phyloP scores from a whole-genome alignment of 2,797 vertebrate genomes.

The Ptychadena robeensis region DNA sequence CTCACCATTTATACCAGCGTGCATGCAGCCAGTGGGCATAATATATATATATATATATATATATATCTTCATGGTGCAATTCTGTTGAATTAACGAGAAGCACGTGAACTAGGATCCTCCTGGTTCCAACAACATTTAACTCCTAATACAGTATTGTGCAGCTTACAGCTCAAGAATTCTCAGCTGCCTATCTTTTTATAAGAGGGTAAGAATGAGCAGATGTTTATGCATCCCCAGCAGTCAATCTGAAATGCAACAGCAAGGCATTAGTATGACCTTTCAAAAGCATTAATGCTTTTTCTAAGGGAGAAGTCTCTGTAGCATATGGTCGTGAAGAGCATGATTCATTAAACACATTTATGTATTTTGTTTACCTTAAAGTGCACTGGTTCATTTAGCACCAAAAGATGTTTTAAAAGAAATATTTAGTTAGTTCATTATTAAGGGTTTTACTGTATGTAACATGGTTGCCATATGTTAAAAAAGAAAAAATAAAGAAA shows the following conservation, averaged over 20 bases:
- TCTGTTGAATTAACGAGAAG: not conserved
- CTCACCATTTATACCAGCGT: too few species aligned
- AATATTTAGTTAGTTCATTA: not conserved
- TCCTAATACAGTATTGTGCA: not conserved
- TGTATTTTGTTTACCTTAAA: conserved; percentile 31
- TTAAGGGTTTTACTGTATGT: not conserved
- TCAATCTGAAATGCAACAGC: conserved; percentile 33
- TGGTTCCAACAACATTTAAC: conserved; percentile 16
- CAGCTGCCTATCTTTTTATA: conserved; percentile 15
- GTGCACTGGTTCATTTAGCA: conserved; percentile 1
- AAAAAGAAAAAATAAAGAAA: not conserved
- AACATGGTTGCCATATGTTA: not conserved
- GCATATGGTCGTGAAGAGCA: conserved; percentile 37
- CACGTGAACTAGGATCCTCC: not conserved
- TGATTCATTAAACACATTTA: conserved; percentile 31
- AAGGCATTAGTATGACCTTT: conserved; percentile 47
- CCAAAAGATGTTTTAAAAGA: not conserved
- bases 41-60: too few species aligned
- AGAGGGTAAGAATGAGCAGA: conserved; percentile 42
- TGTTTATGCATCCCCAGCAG: conserved; percentile 47
- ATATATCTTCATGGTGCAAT: not conserved
- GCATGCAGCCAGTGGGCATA: too few species aligned
- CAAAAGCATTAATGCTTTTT: conserved; percentile 26
- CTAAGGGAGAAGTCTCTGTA: conserved; percentile 24
- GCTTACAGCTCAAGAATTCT: not conserved